Evolutionary conservation across 2,797 vertebrate genomes (phyloP), one percentile per base, ranked within the genome.

Genomic region (Synanceia verrucosa): DNA sequence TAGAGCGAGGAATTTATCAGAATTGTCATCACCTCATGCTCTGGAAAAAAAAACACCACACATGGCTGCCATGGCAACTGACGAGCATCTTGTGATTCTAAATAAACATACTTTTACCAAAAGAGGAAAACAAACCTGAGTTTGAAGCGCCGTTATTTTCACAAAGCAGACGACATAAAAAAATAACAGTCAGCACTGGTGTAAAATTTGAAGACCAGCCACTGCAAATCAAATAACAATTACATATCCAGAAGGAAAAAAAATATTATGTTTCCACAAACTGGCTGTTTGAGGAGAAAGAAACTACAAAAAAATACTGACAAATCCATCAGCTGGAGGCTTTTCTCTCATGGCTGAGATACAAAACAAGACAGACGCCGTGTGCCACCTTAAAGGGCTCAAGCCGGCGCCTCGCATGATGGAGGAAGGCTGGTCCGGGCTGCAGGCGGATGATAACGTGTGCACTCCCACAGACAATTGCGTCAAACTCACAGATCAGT

Each of bases 341-440:
- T 16, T 59, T 50, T 76, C 34, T 66, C 21, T 16, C 3, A 36
- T n/a, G 56, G 39, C 28, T 4, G 16, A 23, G 9, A 50, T 4
- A 63, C 70, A 52, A 65, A 76, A 65, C 62, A 29, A 73, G 81
- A 85, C 65, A 29, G 76, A 85, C 44, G 21, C 52, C 23, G 1
- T 3, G 66, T 72, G 79, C 75, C 74, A 65, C 48, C 51, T 60
- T 34, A 65, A 76, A 69, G 48, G 66, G 57, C 76, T 76, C 41
- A 0, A 43, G 61, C 81, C 48, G 70, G 69, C 71, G 19, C 65
- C 83, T 83, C 69, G 64, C 81, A 75, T 86, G 79, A 90, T 84
- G 73, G 73, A 90, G 67, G 69, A 19, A 50, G 76, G 46, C 24
- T 0, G 59, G 13, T 51, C 16, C 7, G 61, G 65, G 76, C 85